These are phyloP conservation scores for Lobophora halterata DNA, from an alignment of 2,888 invertebrate genomes.

Conservation along the genomic window DNA sequence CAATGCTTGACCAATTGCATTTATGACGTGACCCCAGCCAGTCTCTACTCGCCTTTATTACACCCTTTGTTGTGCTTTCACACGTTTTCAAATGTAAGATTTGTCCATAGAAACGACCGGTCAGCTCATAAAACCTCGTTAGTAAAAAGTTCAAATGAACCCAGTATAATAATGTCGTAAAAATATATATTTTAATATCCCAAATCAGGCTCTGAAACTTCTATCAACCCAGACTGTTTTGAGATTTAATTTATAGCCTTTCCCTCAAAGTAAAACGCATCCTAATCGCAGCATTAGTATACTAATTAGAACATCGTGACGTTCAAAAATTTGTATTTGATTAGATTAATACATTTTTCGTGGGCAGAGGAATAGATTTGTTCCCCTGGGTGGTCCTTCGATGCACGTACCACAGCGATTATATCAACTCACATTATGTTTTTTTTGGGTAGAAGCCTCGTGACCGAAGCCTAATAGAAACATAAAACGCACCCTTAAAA, in stretches of 20 bases:
- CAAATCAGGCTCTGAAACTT: constrained; percentile 31
- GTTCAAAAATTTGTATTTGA: constrained; percentile 43
- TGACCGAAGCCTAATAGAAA: constrained; percentile 48
- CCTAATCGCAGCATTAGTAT: constrained; percentile 35
- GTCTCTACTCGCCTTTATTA: constrained; percentile 57
- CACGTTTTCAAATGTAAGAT: constrained; percentile 71
- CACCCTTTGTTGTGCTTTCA: constrained; percentile 69
- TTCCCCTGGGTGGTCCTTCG: constrained; percentile 57
- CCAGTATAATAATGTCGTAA: constrained; percentile 73
- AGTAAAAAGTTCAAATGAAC: constrained; percentile 50
- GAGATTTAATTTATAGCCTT: constrained; percentile 23
- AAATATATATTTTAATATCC: constrained; percentile 58
- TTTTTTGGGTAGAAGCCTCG: constrained; percentile 49
- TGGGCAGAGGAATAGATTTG: constrained; percentile 45
- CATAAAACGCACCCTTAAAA: constrained; percentile 34
- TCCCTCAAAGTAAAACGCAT: constrained; percentile 28
- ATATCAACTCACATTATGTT: constrained; percentile 54
- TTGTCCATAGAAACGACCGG: constrained; percentile 61
- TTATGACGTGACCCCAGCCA: constrained; percentile 62
- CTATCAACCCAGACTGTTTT: constrained; percentile 25
- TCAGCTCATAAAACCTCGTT: constrained; percentile 64
- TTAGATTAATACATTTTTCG: constrained; percentile 44
- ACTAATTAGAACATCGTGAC: constrained; percentile 52
- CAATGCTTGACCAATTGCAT: constrained; percentile 74
- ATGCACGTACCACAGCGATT: constrained; percentile 43